Percentiles rank a stretch among this genome's conserved stretches.
Evolutionary conservation across 2,113 vertebrate genomes (phyloP).

Genomic region (Notechis scutatus): DNA sequence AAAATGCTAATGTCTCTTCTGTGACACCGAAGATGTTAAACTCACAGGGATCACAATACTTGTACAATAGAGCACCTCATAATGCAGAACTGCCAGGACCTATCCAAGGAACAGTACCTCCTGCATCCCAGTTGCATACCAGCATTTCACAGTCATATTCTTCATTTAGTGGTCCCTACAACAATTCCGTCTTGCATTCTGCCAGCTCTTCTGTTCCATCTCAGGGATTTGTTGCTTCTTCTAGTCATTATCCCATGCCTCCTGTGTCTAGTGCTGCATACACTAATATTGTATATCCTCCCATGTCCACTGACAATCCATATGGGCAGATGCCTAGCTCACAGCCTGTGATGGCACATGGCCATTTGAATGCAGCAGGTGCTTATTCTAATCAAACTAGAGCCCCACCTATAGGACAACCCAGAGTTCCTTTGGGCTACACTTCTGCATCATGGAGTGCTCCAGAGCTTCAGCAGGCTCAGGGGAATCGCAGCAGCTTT

Average conservation of each 20-base stretch:
- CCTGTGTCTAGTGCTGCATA: slow-evolving; percentile 65
- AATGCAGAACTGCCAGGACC: slow-evolving; percentile 53
- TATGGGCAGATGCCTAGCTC: slow-evolving; percentile 80
- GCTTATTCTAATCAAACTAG: slow-evolving; percentile 64
- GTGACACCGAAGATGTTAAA: slow-evolving; percentile 60
- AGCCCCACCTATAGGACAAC: slow-evolving; percentile 64
- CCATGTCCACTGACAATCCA: slow-evolving; percentile 70
- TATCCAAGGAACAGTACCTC: slow-evolving; percentile 58
- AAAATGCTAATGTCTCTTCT: slow-evolving; percentile 58
- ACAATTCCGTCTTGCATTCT: slow-evolving; percentile 64
- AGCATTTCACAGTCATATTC: slow-evolving; percentile 76
- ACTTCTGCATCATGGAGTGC: slow-evolving; percentile 51
- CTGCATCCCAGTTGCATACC: slow-evolving; percentile 66
- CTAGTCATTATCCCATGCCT: slow-evolving; percentile 67
- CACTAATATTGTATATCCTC: slow-evolving; percentile 77
- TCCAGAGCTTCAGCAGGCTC: slow-evolving; percentile 61
- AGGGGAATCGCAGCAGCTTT: slow-evolving; percentile 59
- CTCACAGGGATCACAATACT: slow-evolving; percentile 69
- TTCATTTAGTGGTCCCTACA: slow-evolving; percentile 74
- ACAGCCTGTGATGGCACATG: slow-evolving; percentile 62
- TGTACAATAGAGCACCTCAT: slow-evolving; percentile 61
- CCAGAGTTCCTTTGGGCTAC: slow-evolving; percentile 67
- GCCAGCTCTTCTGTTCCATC: slow-evolving; percentile 67
- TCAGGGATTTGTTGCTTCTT: slow-evolving; percentile 73
- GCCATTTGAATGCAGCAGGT: slow-evolving; percentile 58